Conservation (phyloP, 2,113 vertebrate species). For the Cromileptes altivelis region DNA sequence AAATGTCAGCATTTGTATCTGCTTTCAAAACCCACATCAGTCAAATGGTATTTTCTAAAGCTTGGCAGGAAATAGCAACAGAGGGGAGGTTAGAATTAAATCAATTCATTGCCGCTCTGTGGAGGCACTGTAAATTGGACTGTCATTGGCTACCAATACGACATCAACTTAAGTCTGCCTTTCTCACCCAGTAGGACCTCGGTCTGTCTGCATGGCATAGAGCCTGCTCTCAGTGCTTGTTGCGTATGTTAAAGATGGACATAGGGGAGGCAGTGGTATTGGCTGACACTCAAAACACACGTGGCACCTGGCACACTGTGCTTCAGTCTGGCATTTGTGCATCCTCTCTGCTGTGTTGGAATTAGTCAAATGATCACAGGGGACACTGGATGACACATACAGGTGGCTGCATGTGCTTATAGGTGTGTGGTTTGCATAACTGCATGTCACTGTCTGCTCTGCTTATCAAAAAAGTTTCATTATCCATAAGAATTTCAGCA, state of each 20-base stretch:
- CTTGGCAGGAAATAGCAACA: constrained; percentile 38
- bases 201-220: constrained; percentile 17
- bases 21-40: constrained; percentile 21
- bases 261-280: not conserved
- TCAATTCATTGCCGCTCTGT: constrained; percentile 41
- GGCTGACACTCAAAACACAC: constrained; percentile 48
- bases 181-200: constrained; percentile 25
- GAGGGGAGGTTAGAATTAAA: constrained; percentile 35
- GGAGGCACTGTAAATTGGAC: constrained; percentile 49
- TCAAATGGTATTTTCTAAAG: constrained; percentile 38
- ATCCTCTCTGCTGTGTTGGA: constrained; percentile 30
- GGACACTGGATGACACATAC: constrained; percentile 25
- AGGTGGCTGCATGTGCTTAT: constrained; percentile 20
- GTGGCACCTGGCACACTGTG: constrained; percentile 35
- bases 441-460: not conserved
- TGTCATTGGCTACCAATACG: constrained; percentile 51
- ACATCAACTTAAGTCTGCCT: constrained; percentile 34
- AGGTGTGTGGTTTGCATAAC: not conserved
- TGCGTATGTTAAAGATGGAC: constrained; percentile 21
- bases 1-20: constrained; percentile 36
- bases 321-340: constrained; percentile 15
- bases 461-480: not conserved
- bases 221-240: constrained; percentile 25
- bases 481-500: not conserved
- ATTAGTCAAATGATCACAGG: constrained; percentile 46